These are phyloP conservation scores for Rhyzopertha dominica DNA, from an alignment of 1,140 invertebrate genomes.

Conservation along the genomic window DNA sequence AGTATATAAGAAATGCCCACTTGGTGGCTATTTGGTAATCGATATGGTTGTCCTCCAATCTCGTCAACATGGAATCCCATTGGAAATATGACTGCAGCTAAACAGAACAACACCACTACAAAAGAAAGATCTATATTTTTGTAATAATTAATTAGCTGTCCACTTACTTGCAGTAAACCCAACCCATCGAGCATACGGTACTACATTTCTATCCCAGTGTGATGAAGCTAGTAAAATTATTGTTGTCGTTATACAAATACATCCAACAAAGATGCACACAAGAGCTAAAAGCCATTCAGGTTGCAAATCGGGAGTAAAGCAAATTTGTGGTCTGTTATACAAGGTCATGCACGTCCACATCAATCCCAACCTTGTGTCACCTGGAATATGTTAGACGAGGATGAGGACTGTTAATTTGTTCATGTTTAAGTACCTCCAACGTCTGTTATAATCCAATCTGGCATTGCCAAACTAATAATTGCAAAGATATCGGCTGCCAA, in stretches of 20 bases:
- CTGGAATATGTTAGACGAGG: constrained; percentile 47
- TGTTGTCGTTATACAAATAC: constrained; percentile 87
- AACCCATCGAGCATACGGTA: constrained; percentile 90
- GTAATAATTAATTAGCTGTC: constrained; percentile 7
- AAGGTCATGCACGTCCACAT: constrained; percentile 93
- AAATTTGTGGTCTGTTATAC: constrained; percentile 81
- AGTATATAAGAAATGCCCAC: constrained; percentile 94
- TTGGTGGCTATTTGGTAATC: constrained; percentile 91
- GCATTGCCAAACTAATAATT: constrained; percentile 86
- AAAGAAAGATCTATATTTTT: constrained; percentile 39
- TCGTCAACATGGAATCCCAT: constrained; percentile 93
- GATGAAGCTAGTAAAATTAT: constrained; percentile 82
- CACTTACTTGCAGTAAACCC: constrained; percentile 89
- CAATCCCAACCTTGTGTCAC: constrained; percentile 81
- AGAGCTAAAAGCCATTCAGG: constrained; percentile 88
- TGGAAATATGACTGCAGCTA: constrained; percentile 93
- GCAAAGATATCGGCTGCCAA: constrained; percentile 90
- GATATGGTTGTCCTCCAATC: constrained; percentile 92
- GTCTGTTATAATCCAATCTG: constrained; percentile 94
- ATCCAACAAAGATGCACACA: constrained; percentile 87
- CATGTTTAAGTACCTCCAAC: constrained; percentile 66
- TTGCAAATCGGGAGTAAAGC: constrained; percentile 80
- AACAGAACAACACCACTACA: constrained; percentile 91
- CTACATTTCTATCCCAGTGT: constrained; percentile 85
- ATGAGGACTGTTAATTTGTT: not conserved